Evolutionary conservation across 2,113 vertebrate species (phyloP).

Genomic region (Anthoscopus minutus): DNA sequence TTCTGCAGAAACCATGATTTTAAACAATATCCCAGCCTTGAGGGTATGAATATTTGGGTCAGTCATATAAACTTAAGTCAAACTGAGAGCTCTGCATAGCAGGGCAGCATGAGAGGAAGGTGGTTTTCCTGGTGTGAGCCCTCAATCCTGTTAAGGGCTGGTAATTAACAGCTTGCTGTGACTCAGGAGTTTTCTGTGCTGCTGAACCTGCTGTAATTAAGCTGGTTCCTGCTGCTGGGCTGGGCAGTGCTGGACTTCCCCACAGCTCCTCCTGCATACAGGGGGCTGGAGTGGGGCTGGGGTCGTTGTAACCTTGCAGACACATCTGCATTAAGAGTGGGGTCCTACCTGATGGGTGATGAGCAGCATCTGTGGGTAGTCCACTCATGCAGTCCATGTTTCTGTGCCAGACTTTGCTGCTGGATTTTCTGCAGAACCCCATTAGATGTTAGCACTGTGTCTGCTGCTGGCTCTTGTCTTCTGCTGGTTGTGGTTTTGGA

Average conservation of each 20-base stretch:
- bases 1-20: background rate
- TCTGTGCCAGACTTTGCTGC: background rate
- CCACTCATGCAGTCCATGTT: rapidly evolving
- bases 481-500: background rate
- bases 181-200: constrained; percentile 23
- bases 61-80: background rate
- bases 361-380: rapidly evolving
- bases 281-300: background rate
- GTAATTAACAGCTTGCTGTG: constrained; percentile 53
- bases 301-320: background rate
- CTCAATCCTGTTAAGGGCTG: constrained; percentile 14
- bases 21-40: background rate
- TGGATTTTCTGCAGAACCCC: background rate
- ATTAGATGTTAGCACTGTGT: background rate
- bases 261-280: background rate
- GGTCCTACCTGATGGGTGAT: background rate
- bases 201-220: constrained; percentile 8
- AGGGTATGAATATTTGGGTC: constrained; percentile 15
- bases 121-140: background rate
- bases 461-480: background rate
- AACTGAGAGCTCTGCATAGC: background rate
- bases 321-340: background rate
- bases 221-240: background rate
- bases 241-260: background rate
- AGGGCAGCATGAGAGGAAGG: background rate